These are phyloP conservation scores for Rhorus exstirpatorius DNA, from an alignment of 2,888 invertebrate species.

Conservation along the genomic window DNA sequence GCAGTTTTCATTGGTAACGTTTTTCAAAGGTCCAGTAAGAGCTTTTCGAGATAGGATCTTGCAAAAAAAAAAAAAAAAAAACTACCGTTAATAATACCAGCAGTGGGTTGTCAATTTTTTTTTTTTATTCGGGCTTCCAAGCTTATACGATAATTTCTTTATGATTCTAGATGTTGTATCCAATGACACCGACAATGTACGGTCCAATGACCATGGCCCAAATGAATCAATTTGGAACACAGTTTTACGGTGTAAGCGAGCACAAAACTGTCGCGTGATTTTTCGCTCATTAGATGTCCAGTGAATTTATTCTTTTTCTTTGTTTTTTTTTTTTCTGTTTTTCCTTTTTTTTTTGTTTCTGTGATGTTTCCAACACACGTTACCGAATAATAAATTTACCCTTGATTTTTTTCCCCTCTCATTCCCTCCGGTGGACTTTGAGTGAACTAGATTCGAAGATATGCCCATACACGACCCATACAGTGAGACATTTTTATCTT, in stretches of 20 bases:
- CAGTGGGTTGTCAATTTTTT: too few species aligned
- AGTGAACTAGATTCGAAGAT: conserved; percentile 35
- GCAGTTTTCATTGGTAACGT: too few species aligned
- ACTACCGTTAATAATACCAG: too few species aligned
- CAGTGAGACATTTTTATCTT: conserved; percentile 13
- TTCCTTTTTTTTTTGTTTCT: conserved; percentile 7
- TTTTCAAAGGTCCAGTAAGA: too few species aligned
- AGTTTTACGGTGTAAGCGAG: conserved; percentile 80
- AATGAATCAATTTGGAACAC: conserved; percentile 80
- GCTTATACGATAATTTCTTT: conserved; percentile 66
- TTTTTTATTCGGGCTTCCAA: too few species aligned
- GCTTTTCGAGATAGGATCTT: too few species aligned
- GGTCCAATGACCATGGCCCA: conserved; percentile 79
- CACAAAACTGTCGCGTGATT: conserved; percentile 53
- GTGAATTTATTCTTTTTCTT: conserved; percentile 19
- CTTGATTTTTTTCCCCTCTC: neutral
- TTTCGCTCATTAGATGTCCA: conserved; percentile 62
- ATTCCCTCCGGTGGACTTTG: conserved; percentile 21
- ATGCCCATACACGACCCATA: too few species aligned
- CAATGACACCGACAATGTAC: conserved; percentile 76
- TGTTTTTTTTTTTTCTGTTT: neutral
- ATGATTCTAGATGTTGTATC: conserved; percentile 79
- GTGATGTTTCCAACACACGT: conserved; percentile 21
- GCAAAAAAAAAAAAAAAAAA: too few species aligned
- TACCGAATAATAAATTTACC: conserved; percentile 41